Percentiles rank a stretch among this genome's conserved stretches.
These are phyloP conservation scores for Phylloscopus whistleri DNA, from an alignment of 2,113 vertebrate genomes.

Conservation along the genomic window DNA sequence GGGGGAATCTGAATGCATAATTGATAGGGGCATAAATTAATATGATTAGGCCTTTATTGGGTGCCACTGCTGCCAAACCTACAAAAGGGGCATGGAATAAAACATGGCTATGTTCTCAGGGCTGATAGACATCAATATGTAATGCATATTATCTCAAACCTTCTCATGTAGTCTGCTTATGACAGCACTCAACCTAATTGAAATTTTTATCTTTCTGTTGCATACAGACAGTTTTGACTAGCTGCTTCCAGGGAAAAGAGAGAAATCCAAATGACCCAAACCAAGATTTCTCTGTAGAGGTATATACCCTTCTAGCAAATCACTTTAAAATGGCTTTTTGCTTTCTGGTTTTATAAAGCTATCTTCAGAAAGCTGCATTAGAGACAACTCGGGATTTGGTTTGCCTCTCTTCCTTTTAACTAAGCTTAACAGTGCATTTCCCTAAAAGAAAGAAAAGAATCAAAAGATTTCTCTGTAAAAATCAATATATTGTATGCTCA, in stretches of 20 bases:
- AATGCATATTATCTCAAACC: constrained; percentile 86
- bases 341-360: constrained; percentile 36
- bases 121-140: constrained; percentile 87
- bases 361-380: constrained; percentile 36
- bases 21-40: constrained; percentile 93
- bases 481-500: not conserved
- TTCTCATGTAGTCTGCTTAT: constrained; percentile 78
- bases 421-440: constrained; percentile 1
- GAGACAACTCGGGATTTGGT: constrained; percentile 15
- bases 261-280: constrained; percentile 67
- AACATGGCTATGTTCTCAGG: constrained; percentile 78
- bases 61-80: constrained; percentile 80
- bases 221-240: constrained; percentile 80
- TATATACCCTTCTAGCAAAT: constrained; percentile 57
- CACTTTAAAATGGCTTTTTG: constrained; percentile 42
- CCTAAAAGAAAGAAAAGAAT: constrained; percentile 7
- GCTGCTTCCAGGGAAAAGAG: constrained; percentile 70
- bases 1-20: constrained; percentile 89
- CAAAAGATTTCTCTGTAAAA: not conserved
- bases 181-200: constrained; percentile 84
- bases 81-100: constrained; percentile 82
- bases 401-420: constrained; percentile 24
- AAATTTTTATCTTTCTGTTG: constrained; percentile 85
- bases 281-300: constrained; percentile 62
- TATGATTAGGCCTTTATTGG: constrained; percentile 86